These are phyloP conservation scores for Hippocampus kuda DNA, from an alignment of 2,797 vertebrate genomes.

Conservation along the genomic window DNA sequence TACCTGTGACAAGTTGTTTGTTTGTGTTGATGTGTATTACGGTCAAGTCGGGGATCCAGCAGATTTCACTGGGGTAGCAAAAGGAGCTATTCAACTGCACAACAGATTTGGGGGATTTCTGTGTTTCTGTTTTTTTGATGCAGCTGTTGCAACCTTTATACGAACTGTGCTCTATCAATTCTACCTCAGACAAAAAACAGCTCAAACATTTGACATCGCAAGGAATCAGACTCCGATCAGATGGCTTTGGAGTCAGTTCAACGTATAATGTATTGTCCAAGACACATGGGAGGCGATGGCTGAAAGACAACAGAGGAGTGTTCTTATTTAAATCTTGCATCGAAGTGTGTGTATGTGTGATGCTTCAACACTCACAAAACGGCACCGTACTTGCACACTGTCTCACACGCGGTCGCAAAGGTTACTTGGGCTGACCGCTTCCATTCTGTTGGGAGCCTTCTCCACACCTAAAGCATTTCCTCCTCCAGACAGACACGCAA, in stretches of 20 bases:
- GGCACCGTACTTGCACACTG: background rate
- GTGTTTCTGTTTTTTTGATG: background rate
- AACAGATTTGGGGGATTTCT: background rate
- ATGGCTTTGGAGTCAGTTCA: conserved; percentile 18
- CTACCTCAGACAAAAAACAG: background rate
- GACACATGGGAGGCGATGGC: conserved; percentile 13
- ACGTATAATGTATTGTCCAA: conserved; percentile 16
- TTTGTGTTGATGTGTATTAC: background rate
- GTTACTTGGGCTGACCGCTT: conserved; percentile 32
- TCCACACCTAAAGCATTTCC: conserved; percentile 42
- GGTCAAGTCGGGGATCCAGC: background rate
- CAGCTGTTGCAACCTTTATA: background rate
- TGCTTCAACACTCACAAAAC: background rate
- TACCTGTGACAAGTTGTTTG: background rate
- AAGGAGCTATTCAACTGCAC: background rate
- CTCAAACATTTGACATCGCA: background rate
- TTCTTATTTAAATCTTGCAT: conserved; percentile 15
- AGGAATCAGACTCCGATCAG: conserved; percentile 18
- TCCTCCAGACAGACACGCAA: conserved; percentile 11
- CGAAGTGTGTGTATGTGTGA: conserved; percentile 8
- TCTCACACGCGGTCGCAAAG: conserved; percentile 11
- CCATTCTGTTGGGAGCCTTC: conserved; percentile 44
- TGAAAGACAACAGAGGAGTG: conserved; percentile 21
- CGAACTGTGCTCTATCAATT: background rate
- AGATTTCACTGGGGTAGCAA: background rate